Conservation (phyloP, 2,113 vertebrate species). For the Rafetus swinhoei region DNA sequence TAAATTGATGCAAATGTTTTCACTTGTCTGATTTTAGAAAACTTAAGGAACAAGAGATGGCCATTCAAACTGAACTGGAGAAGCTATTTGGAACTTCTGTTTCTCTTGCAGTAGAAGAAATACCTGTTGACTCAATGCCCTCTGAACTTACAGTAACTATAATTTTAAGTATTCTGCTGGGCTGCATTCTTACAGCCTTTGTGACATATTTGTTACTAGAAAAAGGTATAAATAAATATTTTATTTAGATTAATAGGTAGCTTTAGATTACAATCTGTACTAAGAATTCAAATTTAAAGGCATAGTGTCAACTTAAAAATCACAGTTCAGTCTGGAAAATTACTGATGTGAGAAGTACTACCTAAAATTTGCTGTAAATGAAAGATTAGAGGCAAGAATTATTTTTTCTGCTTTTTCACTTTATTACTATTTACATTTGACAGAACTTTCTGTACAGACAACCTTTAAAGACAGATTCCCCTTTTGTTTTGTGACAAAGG, state of each 20-base stretch:
- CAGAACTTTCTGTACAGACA: fast-evolving
- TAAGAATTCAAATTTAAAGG: background rate
- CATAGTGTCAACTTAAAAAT: background rate
- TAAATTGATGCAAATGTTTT: background rate
- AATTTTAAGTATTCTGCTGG: constrained; percentile 66
- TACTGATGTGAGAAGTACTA: fast-evolving
- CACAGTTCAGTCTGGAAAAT: background rate
- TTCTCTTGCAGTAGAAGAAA: background rate
- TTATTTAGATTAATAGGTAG: fast-evolving
- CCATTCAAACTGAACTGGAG: constrained; percentile 62
- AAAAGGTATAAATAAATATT: constrained; percentile 69
- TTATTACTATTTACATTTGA: background rate
- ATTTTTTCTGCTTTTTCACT: background rate
- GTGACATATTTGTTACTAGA: constrained; percentile 25
- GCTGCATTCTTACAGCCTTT: constrained; percentile 54
- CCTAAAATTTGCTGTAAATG: background rate
- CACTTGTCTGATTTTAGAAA: constrained; percentile 74
- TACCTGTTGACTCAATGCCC: fast-evolving
- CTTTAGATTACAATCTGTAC: background rate
- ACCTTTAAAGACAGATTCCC: background rate
- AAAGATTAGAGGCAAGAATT: too few species aligned
- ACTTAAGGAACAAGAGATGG: constrained; percentile 59
- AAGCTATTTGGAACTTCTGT: constrained; percentile 53
- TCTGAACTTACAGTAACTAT: constrained; percentile 24
- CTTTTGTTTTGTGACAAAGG: background rate